Evolutionary conservation across 2,888 invertebrate genomes (phyloP).

Genomic region (Arctia plantaginis): DNA sequence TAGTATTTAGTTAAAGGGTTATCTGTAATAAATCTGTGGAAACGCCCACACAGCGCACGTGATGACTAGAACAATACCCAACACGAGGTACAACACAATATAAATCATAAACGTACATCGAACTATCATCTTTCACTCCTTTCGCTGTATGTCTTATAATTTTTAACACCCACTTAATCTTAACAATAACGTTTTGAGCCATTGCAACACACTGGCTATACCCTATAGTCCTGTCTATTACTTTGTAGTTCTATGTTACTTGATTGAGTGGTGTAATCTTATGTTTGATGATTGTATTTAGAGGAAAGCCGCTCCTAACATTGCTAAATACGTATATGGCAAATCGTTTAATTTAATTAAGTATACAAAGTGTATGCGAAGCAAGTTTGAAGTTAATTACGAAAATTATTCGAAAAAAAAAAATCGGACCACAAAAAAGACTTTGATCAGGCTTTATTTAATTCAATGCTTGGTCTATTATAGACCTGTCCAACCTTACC

Average conservation of each 20-base stretch:
- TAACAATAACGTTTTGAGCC: slow-evolving; percentile 72
- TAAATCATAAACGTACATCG: slow-evolving; percentile 79
- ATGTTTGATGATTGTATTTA: slow-evolving; percentile 46
- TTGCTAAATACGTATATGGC: slow-evolving; percentile 7
- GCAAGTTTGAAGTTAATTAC: not conserved
- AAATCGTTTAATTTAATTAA: not conserved
- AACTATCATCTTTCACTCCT: slow-evolving; percentile 80
- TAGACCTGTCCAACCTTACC: slow-evolving; percentile 71
- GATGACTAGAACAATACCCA: slow-evolving; percentile 76
- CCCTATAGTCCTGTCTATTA: slow-evolving; percentile 36
- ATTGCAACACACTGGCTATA: slow-evolving; percentile 62
- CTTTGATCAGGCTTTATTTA: slow-evolving; percentile 63
- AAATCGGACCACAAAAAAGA: slow-evolving; percentile 55
- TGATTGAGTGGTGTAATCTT: slow-evolving; percentile 40
- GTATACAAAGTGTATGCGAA: not conserved
- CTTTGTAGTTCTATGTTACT: slow-evolving; percentile 37
- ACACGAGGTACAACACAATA: slow-evolving; percentile 77
- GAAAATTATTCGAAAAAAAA: slow-evolving; percentile 37
- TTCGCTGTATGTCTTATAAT: slow-evolving; percentile 76
- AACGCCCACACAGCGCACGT: slow-evolving; percentile 73
- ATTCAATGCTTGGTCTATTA: slow-evolving; percentile 64
- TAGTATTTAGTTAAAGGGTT: slow-evolving; percentile 69
- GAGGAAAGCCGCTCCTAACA: slow-evolving; percentile 29
- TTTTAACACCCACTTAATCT: slow-evolving; percentile 85
- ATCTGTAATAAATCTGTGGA: slow-evolving; percentile 78